Evolutionary conservation across 2,888 invertebrate genomes (phyloP), one percentile per base, ranked within the genome.

Genomic region (Chrysopilus asiliformis): DNA sequence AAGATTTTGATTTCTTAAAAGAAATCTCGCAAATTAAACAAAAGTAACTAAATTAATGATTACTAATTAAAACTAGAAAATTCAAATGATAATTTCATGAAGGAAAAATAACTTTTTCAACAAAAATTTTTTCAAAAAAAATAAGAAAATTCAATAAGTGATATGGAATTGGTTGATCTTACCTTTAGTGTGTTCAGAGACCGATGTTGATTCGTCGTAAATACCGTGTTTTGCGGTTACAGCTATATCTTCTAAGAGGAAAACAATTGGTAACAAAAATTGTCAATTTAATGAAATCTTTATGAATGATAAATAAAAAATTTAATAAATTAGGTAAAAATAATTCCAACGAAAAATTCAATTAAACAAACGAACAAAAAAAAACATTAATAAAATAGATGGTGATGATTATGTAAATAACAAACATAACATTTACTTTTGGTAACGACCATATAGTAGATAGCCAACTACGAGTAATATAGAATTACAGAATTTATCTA

Each of bases 221-320:
- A 28, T 35, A 38, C 33, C 38, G 18, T 27, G 27, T 35, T 38
- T 38, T 12, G 27, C 22, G 27, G 33, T 29, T 34, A 25, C 37
- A 34, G 40, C 20, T 42, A 42, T 32, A 36, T 38, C 38, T 40
- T 42, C 42, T 42, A 42, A 25, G 22, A 22, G 10, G 10, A 22
- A 22, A 22, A n/a, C n/a, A n/a, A n/a, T n/a, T n/a, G n/a, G n/a
- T n/a, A n/a, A n/a, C n/a, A n/a, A n/a, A n/a, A n/a, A n/a, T n/a
- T n/a, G n/a, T n/a, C n/a, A n/a, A n/a, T n/a, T n/a, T n/a, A n/a
- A n/a, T n/a, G n/a, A n/a, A n/a, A n/a, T n/a, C n/a, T n/a, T n/a
- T n/a, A n/a, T n/a, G n/a, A n/a, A n/a, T n/a, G n/a, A n/a, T n/a
- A n/a, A n/a, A n/a, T n/a, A n/a, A n/a, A n/a, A n/a, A n/a, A n/a